phyloP scores from a whole-genome alignment of 2,113 vertebrate genomes.

The Paramisgurnus dabryanus region DNA sequence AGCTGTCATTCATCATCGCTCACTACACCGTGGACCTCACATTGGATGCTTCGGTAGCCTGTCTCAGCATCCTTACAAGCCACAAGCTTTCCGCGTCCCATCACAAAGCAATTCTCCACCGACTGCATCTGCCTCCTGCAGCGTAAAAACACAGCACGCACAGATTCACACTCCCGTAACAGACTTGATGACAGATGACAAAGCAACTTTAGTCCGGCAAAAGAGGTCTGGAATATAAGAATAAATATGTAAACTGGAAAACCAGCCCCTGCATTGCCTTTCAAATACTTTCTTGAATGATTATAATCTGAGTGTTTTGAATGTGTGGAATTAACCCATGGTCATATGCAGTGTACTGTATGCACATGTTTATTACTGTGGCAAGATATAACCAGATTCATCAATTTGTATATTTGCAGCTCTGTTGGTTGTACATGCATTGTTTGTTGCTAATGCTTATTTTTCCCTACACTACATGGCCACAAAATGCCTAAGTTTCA shows the following conservation, averaged over 20 bases:
- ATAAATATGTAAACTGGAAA: conserved; percentile 8
- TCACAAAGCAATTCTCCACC: conserved; percentile 33
- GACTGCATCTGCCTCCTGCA: background rate
- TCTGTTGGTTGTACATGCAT: background rate
- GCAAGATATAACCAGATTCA: background rate
- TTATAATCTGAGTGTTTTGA: background rate
- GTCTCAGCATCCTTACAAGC: conserved; percentile 61
- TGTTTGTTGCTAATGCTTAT: conserved; percentile 3
- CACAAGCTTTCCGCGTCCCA: conserved; percentile 41
- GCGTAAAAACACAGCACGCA: background rate
- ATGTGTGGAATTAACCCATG: background rate
- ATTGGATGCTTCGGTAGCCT: conserved; percentile 61
- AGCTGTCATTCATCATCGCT: conserved; percentile 68
- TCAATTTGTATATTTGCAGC: background rate
- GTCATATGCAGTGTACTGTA: background rate
- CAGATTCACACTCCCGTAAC: background rate
- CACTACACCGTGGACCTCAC: conserved; percentile 62
- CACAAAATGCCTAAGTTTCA: background rate
- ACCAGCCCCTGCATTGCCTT: background rate
- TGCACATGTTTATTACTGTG: background rate
- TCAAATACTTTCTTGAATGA: background rate
- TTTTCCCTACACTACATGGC: background rate
- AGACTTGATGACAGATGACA: conserved; percentile 1
- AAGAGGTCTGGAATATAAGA: background rate
- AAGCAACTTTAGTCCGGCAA: conserved; percentile 6